phyloP scores from a whole-genome alignment of 1,140 invertebrate genomes.

The Spodoptera litura region DNA sequence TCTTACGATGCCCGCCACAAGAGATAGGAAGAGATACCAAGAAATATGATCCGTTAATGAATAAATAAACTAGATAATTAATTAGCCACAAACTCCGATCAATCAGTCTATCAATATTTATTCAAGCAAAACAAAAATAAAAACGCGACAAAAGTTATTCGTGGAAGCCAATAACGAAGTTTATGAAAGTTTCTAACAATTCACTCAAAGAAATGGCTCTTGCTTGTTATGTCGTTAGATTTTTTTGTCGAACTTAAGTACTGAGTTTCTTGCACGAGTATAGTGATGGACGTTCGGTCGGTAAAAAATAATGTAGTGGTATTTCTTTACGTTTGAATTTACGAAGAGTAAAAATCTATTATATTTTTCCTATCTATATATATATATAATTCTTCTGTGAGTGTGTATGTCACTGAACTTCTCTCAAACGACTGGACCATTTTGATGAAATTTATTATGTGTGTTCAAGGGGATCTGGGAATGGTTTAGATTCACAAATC shows the following conservation, averaged over 20 bases:
- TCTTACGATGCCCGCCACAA: too few relatives aligned
- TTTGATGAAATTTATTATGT: too few relatives aligned
- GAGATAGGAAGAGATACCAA: not conserved
- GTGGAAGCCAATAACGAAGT: conserved; percentile 34
- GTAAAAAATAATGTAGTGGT: too few relatives aligned
- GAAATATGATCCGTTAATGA: not conserved
- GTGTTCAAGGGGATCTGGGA: too few relatives aligned
- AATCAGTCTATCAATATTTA: conserved; percentile 38
- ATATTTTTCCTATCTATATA: too few relatives aligned
- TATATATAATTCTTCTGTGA: too few relatives aligned
- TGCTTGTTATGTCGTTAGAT: conserved; percentile 31
- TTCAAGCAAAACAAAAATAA: conserved; percentile 13
- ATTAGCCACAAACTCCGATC: not conserved
- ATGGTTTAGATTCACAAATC: too few relatives aligned
- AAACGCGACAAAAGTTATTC: conserved; percentile 6
- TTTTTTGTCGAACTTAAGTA: conserved; percentile 6
- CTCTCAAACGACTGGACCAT: too few relatives aligned
- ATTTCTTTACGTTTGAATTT: too few relatives aligned
- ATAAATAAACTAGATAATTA: conserved; percentile 16
- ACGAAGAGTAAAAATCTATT: too few relatives aligned
- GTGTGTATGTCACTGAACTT: too few relatives aligned
- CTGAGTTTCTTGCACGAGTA: not conserved
- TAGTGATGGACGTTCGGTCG: too few relatives aligned
- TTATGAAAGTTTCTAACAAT: conserved; percentile 25
- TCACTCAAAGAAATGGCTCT: conserved; percentile 26